Base-by-base conservation (phyloP, 2,113 vertebrate genomes). In the Campylomormyrus numenius region DNA sequence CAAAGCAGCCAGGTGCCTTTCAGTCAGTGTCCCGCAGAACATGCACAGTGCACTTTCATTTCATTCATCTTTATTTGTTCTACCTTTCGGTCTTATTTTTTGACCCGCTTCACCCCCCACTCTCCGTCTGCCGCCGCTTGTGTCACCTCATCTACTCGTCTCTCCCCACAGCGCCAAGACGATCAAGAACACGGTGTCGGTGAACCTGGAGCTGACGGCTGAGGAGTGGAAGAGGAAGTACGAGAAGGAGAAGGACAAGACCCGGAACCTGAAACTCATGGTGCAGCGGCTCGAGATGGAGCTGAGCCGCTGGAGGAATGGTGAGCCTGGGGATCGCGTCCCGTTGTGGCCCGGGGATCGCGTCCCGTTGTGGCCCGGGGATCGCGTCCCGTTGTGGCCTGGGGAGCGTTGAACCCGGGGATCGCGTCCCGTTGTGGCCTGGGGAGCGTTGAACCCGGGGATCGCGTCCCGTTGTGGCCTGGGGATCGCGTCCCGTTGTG, bases 221-320 rank as follows among this genome's bases (percentile, higher is more conserved):
- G 98, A 99, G 91, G 98, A 99, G 93, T 99, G 98, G 98, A 98
- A 98, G 95, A 98, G 98, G 92, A 99, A 99, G 89, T 99, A 98
- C 0, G 98, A 99, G 93, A 99, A 98, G 91, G 97, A 99, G 93
- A 99, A 99, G 42, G 98, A 99, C 85, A 99, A 98, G 93, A 99
- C 94, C 92, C 95, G 97, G 91, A 95, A 95, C 70, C 93, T 98
- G 5, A 98, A 96, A 91, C 94, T 97, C 2, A 94, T 96, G 2
- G 96, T 98, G 90, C 98, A 98, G 92, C 97, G 97, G 80, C 95
- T 98, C 52, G 98, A 99, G 94, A 95, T 95, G 91, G 98, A 99
- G 90, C 95, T 99, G 4, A 98, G 97, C 92, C 96, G 98, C 90
- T 99, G 98, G 98, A 96, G 98, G 92, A 98, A 97, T 6, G 98